Percentiles rank a stretch among this genome's conserved stretches.
Conservation (phyloP, 2,797 vertebrate genomes). For the Prionace glauca region DNA sequence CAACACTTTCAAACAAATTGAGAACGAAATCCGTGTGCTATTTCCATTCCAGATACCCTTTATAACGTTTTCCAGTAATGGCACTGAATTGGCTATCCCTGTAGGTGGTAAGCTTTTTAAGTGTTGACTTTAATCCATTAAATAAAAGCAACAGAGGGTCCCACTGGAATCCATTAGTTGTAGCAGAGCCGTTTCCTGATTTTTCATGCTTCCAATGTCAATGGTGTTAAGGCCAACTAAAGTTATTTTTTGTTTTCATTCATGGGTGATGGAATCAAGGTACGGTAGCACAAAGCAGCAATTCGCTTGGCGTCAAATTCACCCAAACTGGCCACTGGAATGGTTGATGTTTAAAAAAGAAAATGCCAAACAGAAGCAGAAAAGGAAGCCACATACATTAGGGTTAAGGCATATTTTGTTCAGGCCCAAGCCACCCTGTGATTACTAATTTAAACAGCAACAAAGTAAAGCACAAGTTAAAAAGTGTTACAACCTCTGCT, state of each 20-base stretch:
- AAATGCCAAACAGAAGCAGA: not conserved
- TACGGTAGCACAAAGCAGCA: not conserved
- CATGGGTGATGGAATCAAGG: not conserved
- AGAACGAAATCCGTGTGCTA: not conserved
- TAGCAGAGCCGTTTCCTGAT: not conserved
- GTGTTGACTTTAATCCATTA: not conserved
- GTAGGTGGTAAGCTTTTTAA: not conserved
- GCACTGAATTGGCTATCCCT: not conserved
- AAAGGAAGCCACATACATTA: not conserved
- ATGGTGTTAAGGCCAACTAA: not conserved
- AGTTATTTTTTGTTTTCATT: not conserved
- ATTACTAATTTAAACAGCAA: too few relatives aligned
- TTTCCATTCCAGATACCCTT: not conserved
- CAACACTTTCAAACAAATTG: not conserved
- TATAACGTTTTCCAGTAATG: not conserved
- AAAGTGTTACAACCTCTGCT: not conserved
- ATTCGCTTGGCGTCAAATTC: not conserved
- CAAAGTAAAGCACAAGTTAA: not conserved
- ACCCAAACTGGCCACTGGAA: not conserved
- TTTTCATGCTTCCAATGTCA: not conserved
- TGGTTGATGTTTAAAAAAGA: not conserved
- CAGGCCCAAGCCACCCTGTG: too few relatives aligned
- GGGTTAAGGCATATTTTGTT: not conserved
- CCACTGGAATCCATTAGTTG: not conserved
- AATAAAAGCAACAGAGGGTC: not conserved